Base-by-base conservation (phyloP, 2,888 invertebrate genomes). In the Cataglyphis albicans region DNA sequence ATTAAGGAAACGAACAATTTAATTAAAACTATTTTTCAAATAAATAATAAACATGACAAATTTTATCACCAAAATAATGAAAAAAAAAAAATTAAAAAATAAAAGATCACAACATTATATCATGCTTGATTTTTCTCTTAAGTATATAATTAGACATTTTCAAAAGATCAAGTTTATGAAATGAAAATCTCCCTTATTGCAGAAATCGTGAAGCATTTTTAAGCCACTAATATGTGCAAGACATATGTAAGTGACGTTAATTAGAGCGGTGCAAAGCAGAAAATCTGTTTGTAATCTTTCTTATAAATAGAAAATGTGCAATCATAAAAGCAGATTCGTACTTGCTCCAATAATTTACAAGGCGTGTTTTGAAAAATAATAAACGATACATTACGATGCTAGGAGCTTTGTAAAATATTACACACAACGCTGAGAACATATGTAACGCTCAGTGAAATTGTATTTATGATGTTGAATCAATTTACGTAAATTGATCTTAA, bases 331-430 rank as follows among this genome's bases (percentile, higher is more conserved):
- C 29, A n/a, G 1, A 12, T 9, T 52, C 21, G 25, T 80, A 44
- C 18, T 73, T 80, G 78, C 78, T 80, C 78, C 74, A 80, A 80
- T 80, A 80, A 80, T 68, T 80, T 44, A 57, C 52, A 32, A 59
- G 12, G 10, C 44, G 32, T 15, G 32, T 38, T 41, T 57, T 44
- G 52, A 32, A 68, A 29, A 68, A 48, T 44, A 35, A 72, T 18
- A 29, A 78, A 72, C 38, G 21, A 41, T 68, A 32, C 12, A 59
- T 41, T 44, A 78, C 15, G 29, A 12, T 12, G n/a, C 12, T 38
- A 48, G 59, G 44, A 59, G 35, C 15, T 80, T 12, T 12, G 12
- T 59, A 61, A 72, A 70, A 59, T 59, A 41, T 67, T 32, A 6
- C n/a, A 41, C 44, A 18, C 12, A 6, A 15, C 21, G 15, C 25